Evolutionary conservation across 2,888 invertebrate species (phyloP).

Genomic region (Apodemia zela): DNA sequence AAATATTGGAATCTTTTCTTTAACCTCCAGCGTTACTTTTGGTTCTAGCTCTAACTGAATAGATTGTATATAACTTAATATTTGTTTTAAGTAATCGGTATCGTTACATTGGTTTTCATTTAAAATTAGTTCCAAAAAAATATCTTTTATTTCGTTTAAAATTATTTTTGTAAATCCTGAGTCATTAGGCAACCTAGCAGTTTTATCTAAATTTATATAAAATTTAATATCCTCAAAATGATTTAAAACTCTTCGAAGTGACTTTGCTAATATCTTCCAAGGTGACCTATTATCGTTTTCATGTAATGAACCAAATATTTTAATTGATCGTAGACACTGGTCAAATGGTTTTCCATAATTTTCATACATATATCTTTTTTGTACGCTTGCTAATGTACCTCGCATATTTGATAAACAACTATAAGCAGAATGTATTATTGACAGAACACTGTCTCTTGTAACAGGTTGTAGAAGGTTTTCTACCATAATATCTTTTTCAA

Average conservation of each 20-base stretch:
- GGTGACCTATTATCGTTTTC: constrained; percentile 35
- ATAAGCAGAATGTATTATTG: constrained; percentile 73
- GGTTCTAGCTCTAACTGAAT: constrained; percentile 45
- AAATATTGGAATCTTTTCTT: constrained; percentile 66
- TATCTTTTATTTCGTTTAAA: constrained; percentile 50
- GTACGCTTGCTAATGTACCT: constrained; percentile 68
- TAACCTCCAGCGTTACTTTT: constrained; percentile 55
- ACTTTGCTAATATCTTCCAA: constrained; percentile 53
- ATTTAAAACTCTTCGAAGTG: constrained; percentile 57
- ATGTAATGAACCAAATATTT: constrained; percentile 44
- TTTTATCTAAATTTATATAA: constrained; percentile 71
- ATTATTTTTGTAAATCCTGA: constrained; percentile 64
- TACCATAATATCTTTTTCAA: constrained; percentile 56
- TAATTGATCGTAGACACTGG: constrained; percentile 52
- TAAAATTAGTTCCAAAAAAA: constrained; percentile 35
- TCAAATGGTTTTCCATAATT: constrained; percentile 68
- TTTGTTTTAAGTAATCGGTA: constrained; percentile 31
- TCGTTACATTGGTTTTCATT: constrained; percentile 39
- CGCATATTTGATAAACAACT: constrained; percentile 76
- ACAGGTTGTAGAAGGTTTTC: constrained; percentile 40
- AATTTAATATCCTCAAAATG: constrained; percentile 74
- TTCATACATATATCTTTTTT: constrained; percentile 65
- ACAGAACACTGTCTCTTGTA: constrained; percentile 58
- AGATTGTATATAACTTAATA: constrained; percentile 39
- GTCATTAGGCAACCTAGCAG: constrained; percentile 66